These are phyloP conservation scores for Sepiola atlantica DNA, from an alignment of 2,888 invertebrate genomes.

Conservation along the genomic window DNA sequence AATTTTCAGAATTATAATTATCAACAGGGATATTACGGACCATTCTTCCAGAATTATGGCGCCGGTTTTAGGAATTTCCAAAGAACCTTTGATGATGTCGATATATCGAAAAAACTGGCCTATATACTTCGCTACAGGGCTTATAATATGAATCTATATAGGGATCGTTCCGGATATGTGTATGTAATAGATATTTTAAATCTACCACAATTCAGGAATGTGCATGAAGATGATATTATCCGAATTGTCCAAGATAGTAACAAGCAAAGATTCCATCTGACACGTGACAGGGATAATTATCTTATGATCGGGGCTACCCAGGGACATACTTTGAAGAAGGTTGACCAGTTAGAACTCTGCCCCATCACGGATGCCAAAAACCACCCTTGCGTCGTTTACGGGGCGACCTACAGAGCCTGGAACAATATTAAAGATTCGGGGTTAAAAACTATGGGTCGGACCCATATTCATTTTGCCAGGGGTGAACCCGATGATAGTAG, in stretches of 20 bases:
- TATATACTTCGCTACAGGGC: not conserved
- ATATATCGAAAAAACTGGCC: not conserved
- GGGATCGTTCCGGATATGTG: not conserved
- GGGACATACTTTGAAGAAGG: not conserved
- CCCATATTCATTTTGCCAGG: conserved; percentile 13
- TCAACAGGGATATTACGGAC: too few species aligned
- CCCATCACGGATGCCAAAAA: not conserved
- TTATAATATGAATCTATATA: not conserved
- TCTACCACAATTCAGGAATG: not conserved
- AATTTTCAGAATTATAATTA: too few species aligned
- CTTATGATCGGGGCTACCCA: not conserved
- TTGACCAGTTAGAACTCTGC: not conserved
- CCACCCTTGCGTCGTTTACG: not conserved
- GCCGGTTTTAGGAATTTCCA: not conserved
- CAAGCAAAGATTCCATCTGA: not conserved
- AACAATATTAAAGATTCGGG: not conserved
- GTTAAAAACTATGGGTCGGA: not conserved
- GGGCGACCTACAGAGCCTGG: not conserved
- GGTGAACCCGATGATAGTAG: not conserved
- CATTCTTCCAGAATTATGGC: not conserved
- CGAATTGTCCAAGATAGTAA: not conserved
- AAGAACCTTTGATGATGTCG: not conserved
- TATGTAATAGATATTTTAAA: not conserved
- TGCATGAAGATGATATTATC: not conserved
- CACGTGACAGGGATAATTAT: not conserved